Evolutionary conservation across 2,888 invertebrate species (phyloP), one percentile per base, ranked within the genome.

Genomic region (Platycnemis pennipes): DNA sequence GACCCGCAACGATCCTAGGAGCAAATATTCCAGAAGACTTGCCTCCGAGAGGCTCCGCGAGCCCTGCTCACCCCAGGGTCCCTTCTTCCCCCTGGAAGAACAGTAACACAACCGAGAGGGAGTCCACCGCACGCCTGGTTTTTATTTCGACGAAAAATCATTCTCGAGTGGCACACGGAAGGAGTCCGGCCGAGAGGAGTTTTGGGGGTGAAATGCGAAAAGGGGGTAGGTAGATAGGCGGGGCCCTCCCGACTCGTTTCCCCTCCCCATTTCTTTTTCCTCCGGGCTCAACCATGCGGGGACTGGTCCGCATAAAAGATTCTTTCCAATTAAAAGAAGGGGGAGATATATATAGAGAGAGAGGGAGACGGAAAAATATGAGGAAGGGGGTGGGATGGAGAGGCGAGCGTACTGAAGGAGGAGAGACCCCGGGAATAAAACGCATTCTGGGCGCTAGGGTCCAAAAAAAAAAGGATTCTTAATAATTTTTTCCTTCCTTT

Each of bases 291-390:
- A 37, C 77, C 77, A 77, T 13, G 77, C 77, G 77, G 37, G 37
- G 77, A 77, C 31, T 77, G 77, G 77, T 8, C n/a, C 77, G 77
- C 31, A 77, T 77, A 77, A 77, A 77, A 77, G 77, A 77, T 77
- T 77, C 77, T 37, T 63, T 13, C 77, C 77, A 77, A 77, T 77
- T 77, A 77, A 77, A 77, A 77, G 77, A 77, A 31, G 77, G 31
- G 49, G 49, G n/a, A n/a, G n/a, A n/a, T n/a, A n/a, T n/a, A n/a
- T n/a, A n/a, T n/a, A n/a, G n/a, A n/a, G 63, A 63, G n/a, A 7
- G 63, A 37, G 77, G 77, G 26, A 37, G 49, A 49, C 13, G 77
- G 63, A 63, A 26, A 49, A 49, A 49, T 16, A 49, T 8, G 37
- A 77, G 37, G 4, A 77, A 8, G 37, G 77, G 11, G 37, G 37